Base-by-base conservation (phyloP, 2,888 invertebrate genomes). In the Cantharis lateralis region DNA sequence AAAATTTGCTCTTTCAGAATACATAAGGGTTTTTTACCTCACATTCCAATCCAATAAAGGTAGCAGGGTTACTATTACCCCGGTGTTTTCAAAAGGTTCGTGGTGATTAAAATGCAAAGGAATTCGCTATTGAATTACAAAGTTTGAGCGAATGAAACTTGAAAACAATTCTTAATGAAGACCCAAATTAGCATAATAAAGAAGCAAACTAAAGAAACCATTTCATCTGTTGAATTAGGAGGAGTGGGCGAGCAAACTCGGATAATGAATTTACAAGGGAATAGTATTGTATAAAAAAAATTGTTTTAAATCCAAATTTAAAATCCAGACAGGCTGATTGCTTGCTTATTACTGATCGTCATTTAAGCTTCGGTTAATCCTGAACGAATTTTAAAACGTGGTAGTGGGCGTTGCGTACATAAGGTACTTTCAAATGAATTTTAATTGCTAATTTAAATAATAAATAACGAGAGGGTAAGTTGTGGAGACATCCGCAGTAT, bases 401-500 rank as follows among this genome's bases (percentile, higher is more conserved):
- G 20, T 66, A 66, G 64, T 66, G 16, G 64, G 64, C 64, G 64
- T 66, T 9, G 18, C 24, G 18, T 63, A 32, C 9, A 28, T 28
- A 15, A 26, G 15, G 69, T 32, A 20, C 13, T 28, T 20, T 20
- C 63, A 72, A 69, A 75, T 72, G 71, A 78, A 75, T 78, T 68
- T 77, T 79, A 77, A 79, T 77, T 77, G 77, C 75, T 79, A 71
- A 79, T 77, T 74, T 78, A 62, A 77, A 71, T 78, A 76, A 75
- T 74, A 69, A 79, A 79, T 72, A 74, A 70, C 75, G 73, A 73
- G 70, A 68, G 78, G 75, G 70, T 77, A 75, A 75, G 75, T 78
- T 68, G 68, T 32, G 15, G 70, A 18, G 69, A 70, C 70, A 73
- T 71, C 74, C 66, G 79, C 72, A 72, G 75, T 77, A 78, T 80